These are phyloP conservation scores for Drosophila sucinea DNA, from an alignment of 1,140 invertebrate species.

Conservation along the genomic window DNA sequence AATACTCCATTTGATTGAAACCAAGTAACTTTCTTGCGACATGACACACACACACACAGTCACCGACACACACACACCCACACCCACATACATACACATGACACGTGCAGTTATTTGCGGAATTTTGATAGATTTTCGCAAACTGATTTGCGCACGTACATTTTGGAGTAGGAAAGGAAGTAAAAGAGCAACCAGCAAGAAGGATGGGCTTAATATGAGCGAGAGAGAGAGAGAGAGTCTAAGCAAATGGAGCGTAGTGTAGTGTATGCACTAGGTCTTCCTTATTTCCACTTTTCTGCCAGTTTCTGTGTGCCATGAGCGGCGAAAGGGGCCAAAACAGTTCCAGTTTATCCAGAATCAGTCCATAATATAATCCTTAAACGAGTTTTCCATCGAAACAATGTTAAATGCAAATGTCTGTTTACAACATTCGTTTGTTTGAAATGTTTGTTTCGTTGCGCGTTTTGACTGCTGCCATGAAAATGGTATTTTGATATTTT, in stretches of 20 bases:
- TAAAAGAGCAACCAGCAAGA: background rate
- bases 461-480: background rate
- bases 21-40: slow-evolving; percentile 51
- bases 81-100: slow-evolving; percentile 48
- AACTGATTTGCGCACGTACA: slow-evolving; percentile 72
- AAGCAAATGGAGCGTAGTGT: slow-evolving; percentile 60
- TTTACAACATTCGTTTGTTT: no score
- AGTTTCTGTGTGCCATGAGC: background rate
- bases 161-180: background rate
- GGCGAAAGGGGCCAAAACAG: no score
- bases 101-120: slow-evolving; percentile 70
- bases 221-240: slow-evolving; percentile 7
- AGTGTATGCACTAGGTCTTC: slow-evolving; percentile 2
- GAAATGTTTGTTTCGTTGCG: background rate
- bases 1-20: slow-evolving; percentile 66
- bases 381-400: no score
- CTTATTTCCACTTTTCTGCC: slow-evolving; percentile 22
- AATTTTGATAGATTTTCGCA: slow-evolving; percentile 73
- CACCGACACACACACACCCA: slow-evolving; percentile 36
- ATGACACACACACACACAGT: slow-evolving; percentile 31
- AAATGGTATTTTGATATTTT: background rate
- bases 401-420: slow-evolving; percentile 18
- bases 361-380: no score
- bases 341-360: no score
- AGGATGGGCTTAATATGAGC: no score